Percentiles rank a stretch among this genome's conserved stretches.
These are phyloP conservation scores for Machaerirhynchus nigripectus DNA, from an alignment of 2,113 vertebrate species.

Conservation along the genomic window DNA sequence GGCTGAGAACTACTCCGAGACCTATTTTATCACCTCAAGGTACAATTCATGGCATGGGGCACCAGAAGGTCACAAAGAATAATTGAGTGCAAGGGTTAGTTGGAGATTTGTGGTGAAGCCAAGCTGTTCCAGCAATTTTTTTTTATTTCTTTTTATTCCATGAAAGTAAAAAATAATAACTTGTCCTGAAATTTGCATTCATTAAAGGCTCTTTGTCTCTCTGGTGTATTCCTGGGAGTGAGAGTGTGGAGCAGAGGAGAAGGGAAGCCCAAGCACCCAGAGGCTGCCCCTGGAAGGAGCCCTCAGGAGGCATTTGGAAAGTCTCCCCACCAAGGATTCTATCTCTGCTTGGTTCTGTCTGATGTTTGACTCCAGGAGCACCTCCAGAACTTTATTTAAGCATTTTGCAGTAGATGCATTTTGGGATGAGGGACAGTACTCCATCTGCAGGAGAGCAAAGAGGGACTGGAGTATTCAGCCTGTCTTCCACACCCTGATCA, in stretches of 20 bases:
- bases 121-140: background rate
- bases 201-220: background rate
- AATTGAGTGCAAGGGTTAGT: slow-evolving; percentile 65
- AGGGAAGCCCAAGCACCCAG: background rate
- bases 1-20: background rate
- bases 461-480: background rate
- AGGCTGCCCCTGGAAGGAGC: background rate
- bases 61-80: slow-evolving; percentile 16
- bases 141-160: background rate
- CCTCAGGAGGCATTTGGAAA: background rate
- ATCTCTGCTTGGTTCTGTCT: background rate
- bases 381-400: background rate
- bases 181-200: background rate
- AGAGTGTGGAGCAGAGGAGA: background rate
- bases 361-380: background rate
- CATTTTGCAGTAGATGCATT: background rate
- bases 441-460: rapidly evolving
- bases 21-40: slow-evolving; percentile 40
- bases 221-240: background rate
- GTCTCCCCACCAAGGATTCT: too few species aligned
- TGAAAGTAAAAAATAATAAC: background rate
- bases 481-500: background rate
- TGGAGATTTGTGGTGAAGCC: slow-evolving; percentile 44
- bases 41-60: slow-evolving; percentile 22
- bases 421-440: background rate